Conservation (phyloP, 2,888 invertebrate genomes). For the Priocnemis perturbator region DNA sequence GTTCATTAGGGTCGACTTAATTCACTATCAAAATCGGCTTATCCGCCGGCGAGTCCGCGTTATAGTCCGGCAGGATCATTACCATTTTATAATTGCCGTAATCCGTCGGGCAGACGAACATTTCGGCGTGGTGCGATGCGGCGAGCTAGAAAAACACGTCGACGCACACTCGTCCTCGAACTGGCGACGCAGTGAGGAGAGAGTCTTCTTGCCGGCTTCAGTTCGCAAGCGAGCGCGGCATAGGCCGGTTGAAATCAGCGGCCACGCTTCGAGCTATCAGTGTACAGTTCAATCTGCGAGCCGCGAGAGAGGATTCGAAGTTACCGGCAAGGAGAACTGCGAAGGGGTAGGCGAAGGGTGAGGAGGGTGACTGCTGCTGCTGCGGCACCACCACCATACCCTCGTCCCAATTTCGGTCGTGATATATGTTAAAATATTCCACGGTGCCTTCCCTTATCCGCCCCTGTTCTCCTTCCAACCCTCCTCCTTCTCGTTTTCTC, state of each 20-base stretch:
- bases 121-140: conserved; percentile 33
- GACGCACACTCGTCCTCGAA: background rate
- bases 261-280: background rate
- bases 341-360: conserved; percentile 9
- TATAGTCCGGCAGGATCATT: conserved; percentile 22
- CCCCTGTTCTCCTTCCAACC: conserved; percentile 10
- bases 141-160: conserved; percentile 1
- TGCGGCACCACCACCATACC: conserved; percentile 41
- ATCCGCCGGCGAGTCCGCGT: too few relatives aligned
- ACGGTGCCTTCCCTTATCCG: conserved; percentile 51
- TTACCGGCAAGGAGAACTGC: background rate
- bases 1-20: too few relatives aligned
- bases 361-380: conserved; percentile 21
- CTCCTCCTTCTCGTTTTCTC: conserved; percentile 3
- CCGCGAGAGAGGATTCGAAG: too few relatives aligned
- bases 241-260: too few relatives aligned
- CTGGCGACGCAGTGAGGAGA: too few relatives aligned
- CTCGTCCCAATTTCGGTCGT: conserved; percentile 57
- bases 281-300: background rate
- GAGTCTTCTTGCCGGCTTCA: too few relatives aligned
- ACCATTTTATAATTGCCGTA: conserved; percentile 66
- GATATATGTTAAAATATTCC: conserved; percentile 69
- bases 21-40: too few relatives aligned
- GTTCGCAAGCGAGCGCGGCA: too few relatives aligned
- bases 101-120: conserved; percentile 65